Evolutionary conservation across 2,797 vertebrate genomes (phyloP).

Genomic region (Spheniscus humboldti): DNA sequence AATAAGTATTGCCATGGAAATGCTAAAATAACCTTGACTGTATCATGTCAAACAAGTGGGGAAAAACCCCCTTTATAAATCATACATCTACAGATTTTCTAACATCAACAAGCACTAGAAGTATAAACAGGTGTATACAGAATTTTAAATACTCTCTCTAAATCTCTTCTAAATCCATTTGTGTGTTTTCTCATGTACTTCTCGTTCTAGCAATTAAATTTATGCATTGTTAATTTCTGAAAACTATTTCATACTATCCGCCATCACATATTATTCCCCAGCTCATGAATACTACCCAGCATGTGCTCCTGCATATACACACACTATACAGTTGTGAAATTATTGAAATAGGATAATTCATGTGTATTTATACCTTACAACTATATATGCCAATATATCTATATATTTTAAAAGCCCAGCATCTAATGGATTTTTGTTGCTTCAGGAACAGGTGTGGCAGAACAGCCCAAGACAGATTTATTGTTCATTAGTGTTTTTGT

Average conservation of each 20-base stretch:
- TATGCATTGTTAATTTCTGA: constrained; percentile 12
- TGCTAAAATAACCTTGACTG: constrained; percentile 14
- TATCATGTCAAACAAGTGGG: not conserved
- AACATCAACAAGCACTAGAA: not conserved
- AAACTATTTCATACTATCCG: constrained; percentile 1
- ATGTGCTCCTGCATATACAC: not conserved
- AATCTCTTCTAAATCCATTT: not conserved
- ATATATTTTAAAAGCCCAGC: constrained; percentile 61
- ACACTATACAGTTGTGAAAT: not conserved
- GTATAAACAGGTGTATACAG: not conserved
- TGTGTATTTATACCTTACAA: constrained; percentile 38
- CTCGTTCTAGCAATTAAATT: constrained; percentile 5
- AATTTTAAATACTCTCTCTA: not conserved
- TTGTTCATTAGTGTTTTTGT: constrained; percentile 83
- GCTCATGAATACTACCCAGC: not conserved
- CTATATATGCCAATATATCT: constrained; percentile 57
- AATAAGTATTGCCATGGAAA: constrained; percentile 41
- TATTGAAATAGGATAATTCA: not conserved
- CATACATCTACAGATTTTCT: constrained; percentile 16
- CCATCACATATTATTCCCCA: not conserved
- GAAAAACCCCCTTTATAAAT: constrained; percentile 29
- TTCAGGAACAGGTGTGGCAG: constrained; percentile 80
- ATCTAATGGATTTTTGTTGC: constrained; percentile 77
- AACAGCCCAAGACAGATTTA: constrained; percentile 78
- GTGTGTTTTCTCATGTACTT: constrained; percentile 14